Conservation (phyloP, 2,888 invertebrate genomes). For the Leptinotarsa tumamoca region DNA sequence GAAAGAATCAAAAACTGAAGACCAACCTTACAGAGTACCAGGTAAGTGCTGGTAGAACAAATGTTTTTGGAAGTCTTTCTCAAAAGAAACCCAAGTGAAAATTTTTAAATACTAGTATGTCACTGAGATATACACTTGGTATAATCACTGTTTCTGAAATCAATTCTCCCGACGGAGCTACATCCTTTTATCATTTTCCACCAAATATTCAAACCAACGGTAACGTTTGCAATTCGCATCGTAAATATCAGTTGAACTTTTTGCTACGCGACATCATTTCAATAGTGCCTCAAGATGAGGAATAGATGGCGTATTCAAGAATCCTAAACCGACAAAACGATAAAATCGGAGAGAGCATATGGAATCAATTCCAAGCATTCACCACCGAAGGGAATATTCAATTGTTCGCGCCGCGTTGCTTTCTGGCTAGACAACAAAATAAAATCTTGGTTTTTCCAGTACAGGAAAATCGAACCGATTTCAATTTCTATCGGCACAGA, state of each 20-base stretch:
- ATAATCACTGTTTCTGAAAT: no score
- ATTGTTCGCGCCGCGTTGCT: slow-evolving; percentile 2
- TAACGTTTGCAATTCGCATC: not conserved
- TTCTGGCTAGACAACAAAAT: slow-evolving; percentile 5
- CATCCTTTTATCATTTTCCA: not conserved
- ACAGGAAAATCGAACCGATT: not conserved
- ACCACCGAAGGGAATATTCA: slow-evolving; percentile 11
- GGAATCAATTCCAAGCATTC: slow-evolving; percentile 2
- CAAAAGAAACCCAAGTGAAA: no score
- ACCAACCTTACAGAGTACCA: no score
- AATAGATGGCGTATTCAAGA: slow-evolving; percentile 5
- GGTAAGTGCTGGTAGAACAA: no score
- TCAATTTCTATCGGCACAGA: not conserved
- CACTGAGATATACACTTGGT: no score
- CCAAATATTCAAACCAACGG: not conserved
- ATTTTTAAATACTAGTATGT: no score
- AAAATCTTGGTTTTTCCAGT: not conserved
- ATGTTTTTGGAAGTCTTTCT: no score
- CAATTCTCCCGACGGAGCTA: no score
- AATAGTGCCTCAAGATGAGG: slow-evolving; percentile 5
- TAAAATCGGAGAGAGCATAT: slow-evolving; percentile 8
- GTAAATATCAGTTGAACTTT: not conserved
- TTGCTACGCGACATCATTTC: not conserved
- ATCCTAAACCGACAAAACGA: slow-evolving; percentile 9
- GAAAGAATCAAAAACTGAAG: no score